Evolutionary conservation across 2,888 invertebrate species (phyloP), one percentile per base, ranked within the genome.

Genomic region (Stenodema calcarata): DNA sequence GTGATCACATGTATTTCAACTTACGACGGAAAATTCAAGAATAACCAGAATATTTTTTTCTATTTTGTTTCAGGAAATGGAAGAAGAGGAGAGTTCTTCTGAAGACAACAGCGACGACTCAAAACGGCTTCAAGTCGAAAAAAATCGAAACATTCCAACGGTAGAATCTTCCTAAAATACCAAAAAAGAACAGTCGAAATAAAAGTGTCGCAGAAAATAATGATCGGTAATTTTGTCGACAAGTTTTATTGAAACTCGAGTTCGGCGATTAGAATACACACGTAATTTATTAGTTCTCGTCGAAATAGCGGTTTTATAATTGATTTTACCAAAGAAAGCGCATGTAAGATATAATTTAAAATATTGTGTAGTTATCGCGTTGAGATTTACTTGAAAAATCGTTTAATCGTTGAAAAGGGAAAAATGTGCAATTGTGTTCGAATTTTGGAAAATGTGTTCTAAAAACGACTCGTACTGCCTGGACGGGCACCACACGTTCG

Each of bases 401-500:
- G 30, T 73, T 44, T 47, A 3, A 7, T 7, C 23, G 23, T 62
- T 27, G 62, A 62, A 18, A 42, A 42, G 42, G 18, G 14, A 23
- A 42, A 42, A 79, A 79, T 28, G 28, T 44, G 79, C 42, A 42
- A 28, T 62, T 23, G 62, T 81, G 62, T 62, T 62, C 62, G 9
- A 62, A 62, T 23, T 23, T 62, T 62, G 62, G 35, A 78, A 30
- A 62, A 88, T 88, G 88, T 88, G 87, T 42, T 47, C 70, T 14
- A 87, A 81, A 62, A 87, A 86, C 35, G 81, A 85, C 42, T 83
- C 87, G 9, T 54, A 86, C 41, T 88, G 87, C 69, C 76, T 86
- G n/a, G 47, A 85, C 30, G 87, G 86, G 87, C 85, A 83, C 41
- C 62, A 76, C 76, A 62, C 84, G 16, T 3, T 79, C 54, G 87